Evolutionary conservation across 2,797 vertebrate species (phyloP).

Genomic region (Rhinogobio ventralis): DNA sequence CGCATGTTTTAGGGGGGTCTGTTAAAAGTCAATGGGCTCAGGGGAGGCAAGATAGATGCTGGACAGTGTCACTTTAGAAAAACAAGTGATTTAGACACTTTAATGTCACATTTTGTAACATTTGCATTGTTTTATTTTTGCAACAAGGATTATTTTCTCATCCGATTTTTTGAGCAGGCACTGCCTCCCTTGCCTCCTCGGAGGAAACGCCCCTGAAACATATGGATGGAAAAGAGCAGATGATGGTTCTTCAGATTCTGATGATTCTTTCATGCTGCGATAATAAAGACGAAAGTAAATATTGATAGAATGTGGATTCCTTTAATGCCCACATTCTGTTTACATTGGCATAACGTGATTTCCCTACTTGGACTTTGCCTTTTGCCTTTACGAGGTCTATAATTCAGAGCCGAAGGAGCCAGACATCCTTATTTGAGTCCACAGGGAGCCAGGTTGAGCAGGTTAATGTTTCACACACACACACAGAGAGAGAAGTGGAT

Average conservation of each 20-base stretch:
- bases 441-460: conserved; percentile 27
- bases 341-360: neutral
- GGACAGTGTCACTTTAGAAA: neutral
- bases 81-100: neutral
- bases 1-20: neutral
- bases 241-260: neutral
- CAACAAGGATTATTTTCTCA: neutral
- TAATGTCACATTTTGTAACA: neutral
- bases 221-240: neutral
- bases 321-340: conserved; percentile 14
- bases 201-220: neutral
- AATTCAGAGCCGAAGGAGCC: conserved; percentile 22
- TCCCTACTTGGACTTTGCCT: conserved; percentile 13
- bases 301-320: neutral
- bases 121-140: neutral
- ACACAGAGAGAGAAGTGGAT: neutral
- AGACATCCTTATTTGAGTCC: conserved; percentile 55
- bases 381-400: neutral
- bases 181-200: too few relatives aligned
- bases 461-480: conserved; percentile 34
- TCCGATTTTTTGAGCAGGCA: neutral
- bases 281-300: neutral
- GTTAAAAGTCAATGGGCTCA: neutral
- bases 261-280: neutral
- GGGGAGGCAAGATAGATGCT: too few relatives aligned